These are phyloP conservation scores for Seira ritae DNA, from an alignment of 2,888 invertebrate species.

Conservation along the genomic window DNA sequence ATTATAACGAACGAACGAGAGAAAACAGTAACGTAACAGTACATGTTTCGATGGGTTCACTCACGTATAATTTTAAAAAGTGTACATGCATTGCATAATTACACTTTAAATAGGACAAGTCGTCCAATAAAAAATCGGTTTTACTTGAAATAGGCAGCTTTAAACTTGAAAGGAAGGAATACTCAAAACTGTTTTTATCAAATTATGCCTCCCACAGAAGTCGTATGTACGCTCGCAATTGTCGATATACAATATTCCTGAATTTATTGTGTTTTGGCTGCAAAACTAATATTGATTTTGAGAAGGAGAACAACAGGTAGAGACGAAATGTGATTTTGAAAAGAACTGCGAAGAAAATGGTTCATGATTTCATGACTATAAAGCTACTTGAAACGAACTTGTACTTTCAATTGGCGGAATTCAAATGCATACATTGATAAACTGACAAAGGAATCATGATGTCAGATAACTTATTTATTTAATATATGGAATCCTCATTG, in stretches of 20 bases:
- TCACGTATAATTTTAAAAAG: neutral
- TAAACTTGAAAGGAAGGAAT: neutral
- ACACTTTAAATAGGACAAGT: neutral
- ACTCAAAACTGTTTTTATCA: neutral
- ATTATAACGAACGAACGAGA: neutral
- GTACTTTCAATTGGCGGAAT: too few species aligned
- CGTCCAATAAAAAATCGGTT: neutral
- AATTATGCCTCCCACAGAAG: neutral
- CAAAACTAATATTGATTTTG: neutral
- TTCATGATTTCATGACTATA: too few species aligned
- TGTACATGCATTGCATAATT: conserved; percentile 1
- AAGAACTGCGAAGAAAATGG: too few species aligned
- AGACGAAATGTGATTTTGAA: neutral
- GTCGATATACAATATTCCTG: neutral
- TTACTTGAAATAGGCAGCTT: neutral
- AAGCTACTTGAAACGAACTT: too few species aligned
- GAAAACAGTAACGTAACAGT: neutral
- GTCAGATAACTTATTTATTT: too few species aligned
- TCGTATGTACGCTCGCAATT: neutral
- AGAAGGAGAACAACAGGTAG: neutral
- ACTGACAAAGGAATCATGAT: too few species aligned
- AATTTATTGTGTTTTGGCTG: too few species aligned
- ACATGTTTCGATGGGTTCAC: neutral
- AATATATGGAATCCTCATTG: too few species aligned
- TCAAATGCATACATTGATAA: too few species aligned